Base-by-base conservation (phyloP, 2,113 vertebrate genomes). In the Channa maculata region DNA sequence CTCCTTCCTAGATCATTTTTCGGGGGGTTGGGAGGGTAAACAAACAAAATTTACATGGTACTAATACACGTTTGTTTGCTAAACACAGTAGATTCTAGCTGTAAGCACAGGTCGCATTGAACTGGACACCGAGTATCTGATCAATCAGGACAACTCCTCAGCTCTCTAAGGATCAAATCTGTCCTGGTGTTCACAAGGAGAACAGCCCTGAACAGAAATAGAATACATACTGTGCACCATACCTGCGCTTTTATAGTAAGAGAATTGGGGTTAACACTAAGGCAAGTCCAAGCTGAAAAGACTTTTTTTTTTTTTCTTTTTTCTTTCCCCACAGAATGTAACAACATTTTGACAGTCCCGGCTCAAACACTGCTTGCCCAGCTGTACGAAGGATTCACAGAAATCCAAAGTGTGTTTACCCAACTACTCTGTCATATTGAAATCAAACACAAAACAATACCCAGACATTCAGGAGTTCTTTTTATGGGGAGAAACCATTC, bases 381-480 rank as follows among this genome's bases (percentile, higher is more conserved):
- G 88, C 91, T 86, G 88, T 78, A 69, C 84, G 78, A 80, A 78
- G 75, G 76, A 78, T 86, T 77, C 77, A 50, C 77, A 71, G 53
- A 79, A 82, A 88, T 85, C 83, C 82, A 73, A 44, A 52, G 77
- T 79, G 66, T 91, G 87, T 91, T 91, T 91, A 84, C 74, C 79
- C 87, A 89, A 86, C 75, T 45, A 60, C 79, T 79, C 61, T 71
- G 80, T 85, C 90, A 78, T 77, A 84, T 85, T 84, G 84, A 89
- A 89, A 87, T 88, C 86, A 85, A 91, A 90, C 79, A 85, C 61
- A 79, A 83, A 82, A 71, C 5, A 46, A 77, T 54, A 69, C 71
- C 76, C 68, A 65, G 69, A 77, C 64, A 69, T 76, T 72, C 67
- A 69, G 60, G 43, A 82, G 70, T 41, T 83, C 79, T 89, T 89